phyloP scores from a whole-genome alignment of 2,888 invertebrate genomes.

The Willowsia nigromaculata region DNA sequence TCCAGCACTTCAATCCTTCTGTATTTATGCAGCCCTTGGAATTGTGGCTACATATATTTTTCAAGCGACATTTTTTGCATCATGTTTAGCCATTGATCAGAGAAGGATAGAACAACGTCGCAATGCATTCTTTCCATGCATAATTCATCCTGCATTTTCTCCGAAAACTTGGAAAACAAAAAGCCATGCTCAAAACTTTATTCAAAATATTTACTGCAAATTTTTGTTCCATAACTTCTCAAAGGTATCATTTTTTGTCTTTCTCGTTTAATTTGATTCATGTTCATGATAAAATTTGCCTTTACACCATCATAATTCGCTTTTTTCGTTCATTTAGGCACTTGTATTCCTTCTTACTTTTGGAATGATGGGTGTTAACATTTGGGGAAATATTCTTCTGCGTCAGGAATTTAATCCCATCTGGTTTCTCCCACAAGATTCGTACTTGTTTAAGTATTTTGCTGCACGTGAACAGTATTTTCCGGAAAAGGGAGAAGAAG shows the following conservation, averaged over 20 bases:
- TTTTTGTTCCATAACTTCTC: constrained; percentile 79
- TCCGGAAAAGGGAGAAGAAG: constrained; percentile 80
- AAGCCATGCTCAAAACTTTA: constrained; percentile 79
- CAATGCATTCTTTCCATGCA: constrained; percentile 86
- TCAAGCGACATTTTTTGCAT: constrained; percentile 90
- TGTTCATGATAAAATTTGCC: no score
- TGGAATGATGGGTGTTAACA: constrained; percentile 79
- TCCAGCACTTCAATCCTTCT: constrained; percentile 90
- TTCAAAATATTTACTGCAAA: constrained; percentile 80
- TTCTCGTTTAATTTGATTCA: no score
- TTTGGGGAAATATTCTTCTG: constrained; percentile 80
- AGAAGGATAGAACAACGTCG: constrained; percentile 84
- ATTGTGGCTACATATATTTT: constrained; percentile 88
- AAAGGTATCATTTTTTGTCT: no score
- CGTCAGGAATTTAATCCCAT: constrained; percentile 81
- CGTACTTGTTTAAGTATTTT: constrained; percentile 80
- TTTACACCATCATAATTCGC: no score
- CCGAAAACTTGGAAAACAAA: constrained; percentile 80
- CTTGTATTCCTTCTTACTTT: constrained; percentile 79
- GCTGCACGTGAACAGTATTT: constrained; percentile 79
- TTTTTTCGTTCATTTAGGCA: no score
- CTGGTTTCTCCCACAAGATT: constrained; percentile 80
- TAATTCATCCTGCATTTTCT: constrained; percentile 82
- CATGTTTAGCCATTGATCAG: constrained; percentile 88
- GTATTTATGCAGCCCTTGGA: constrained; percentile 89